Evolutionary conservation across 2,797 vertebrate species (phyloP), one percentile per base, ranked within the genome.

Genomic region (Protonibea diacanthus): DNA sequence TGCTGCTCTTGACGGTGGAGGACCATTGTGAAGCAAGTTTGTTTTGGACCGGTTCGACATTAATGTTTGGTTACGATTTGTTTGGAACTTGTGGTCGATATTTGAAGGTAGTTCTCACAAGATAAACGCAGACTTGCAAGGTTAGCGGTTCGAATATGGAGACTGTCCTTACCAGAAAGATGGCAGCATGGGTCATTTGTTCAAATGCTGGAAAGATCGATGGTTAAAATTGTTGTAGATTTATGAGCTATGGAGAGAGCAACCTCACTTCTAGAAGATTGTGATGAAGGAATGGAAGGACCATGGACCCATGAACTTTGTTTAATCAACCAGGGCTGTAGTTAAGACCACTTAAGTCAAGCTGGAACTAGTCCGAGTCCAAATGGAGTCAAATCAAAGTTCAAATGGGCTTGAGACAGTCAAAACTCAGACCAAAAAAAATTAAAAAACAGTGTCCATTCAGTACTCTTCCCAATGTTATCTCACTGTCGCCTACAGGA

Each of bases 51-150:
- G 42, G 56, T 59, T 48, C 33, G 49, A 72, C 79, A 72, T 48
- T 33, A 47, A 65, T 57, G 20, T 57, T 7, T 40, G 21, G 51
- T 58, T 15, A 51, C 67, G 47, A 82, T 79, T 90, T 84, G 63
- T 87, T 85, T 83, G 25, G 67, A 77, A 84, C 60, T 47, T 64
- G 18, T 48, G 57, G 76, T 76, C 21, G 53, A 47, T 47, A 79
- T 81, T 85, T 76, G 76, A 81, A 68, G 74, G 71, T 72, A 74
- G 60, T 57, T 73, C 51, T 48, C 78, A 52, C 27, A 74, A 76
- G 66, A 70, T 49, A 70, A 74, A 74, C 27, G 38, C 73, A 66
- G 59, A 83, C 51, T 56, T 80, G 21, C 18, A 59, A 11, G 33
- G 27, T 61, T 56, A 42, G 66, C 2, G 2, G 8, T 56, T 29